Conservation (phyloP, 1,140 invertebrate genomes). For the Drosophila navojoa region DNA sequence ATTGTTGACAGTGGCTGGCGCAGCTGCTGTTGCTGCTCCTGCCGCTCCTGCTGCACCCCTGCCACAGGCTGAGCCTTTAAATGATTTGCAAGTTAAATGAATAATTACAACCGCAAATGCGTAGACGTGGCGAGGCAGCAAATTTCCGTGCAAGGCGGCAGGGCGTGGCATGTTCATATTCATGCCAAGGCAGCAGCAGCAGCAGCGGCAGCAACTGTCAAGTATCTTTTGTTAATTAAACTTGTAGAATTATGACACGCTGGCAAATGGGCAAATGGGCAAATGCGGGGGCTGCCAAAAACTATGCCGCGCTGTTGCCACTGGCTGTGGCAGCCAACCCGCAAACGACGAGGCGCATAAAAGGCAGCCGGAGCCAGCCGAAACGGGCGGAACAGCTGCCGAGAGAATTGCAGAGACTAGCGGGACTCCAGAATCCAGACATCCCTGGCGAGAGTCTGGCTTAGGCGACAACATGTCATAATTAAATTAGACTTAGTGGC, state of each 20-base stretch:
- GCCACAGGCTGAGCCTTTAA: conserved; percentile 53
- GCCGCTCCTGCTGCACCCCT: neutral
- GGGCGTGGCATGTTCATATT: conserved; percentile 50
- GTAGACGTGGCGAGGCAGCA: conserved; percentile 29
- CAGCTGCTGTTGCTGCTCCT: neutral
- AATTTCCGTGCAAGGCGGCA: neutral
- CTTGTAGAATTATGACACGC: conserved; percentile 81
- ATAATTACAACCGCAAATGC: conserved; percentile 77
- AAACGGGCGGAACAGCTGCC: neutral
- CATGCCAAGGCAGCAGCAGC: conserved; percentile 56
- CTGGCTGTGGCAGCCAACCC: conserved; percentile 33
- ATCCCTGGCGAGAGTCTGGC: conserved; percentile 12
- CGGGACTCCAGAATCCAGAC: conserved; percentile 1
- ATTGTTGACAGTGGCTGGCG: conserved; percentile 56
- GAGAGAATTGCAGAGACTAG: conserved; percentile 5
- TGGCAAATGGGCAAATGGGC: conserved; percentile 22
- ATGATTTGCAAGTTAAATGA: conserved; percentile 81
- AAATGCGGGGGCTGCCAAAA: conserved; percentile 48
- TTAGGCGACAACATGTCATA: conserved; percentile 75
- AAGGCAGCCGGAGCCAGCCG: conserved; percentile 37
- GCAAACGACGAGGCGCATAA: conserved; percentile 47
- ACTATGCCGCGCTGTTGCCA: conserved; percentile 62
- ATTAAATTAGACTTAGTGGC: conserved; percentile 80
- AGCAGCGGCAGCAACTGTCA: conserved; percentile 72
- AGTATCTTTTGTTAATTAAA: conserved; percentile 83